phyloP scores from a whole-genome alignment of 2,888 invertebrate genomes.

The Muscina levida region DNA sequence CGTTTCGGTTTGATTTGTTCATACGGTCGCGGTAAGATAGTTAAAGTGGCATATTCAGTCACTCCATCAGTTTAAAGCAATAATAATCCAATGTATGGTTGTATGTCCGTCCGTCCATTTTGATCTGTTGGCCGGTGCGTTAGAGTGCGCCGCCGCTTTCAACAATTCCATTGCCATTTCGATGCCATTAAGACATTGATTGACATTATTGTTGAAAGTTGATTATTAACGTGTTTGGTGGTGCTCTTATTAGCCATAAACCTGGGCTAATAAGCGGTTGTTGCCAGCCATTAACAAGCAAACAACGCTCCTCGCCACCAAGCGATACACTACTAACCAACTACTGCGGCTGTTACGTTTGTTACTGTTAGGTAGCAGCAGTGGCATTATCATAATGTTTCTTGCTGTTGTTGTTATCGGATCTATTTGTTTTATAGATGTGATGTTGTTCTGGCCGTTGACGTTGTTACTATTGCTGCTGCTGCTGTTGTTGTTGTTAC shows the following conservation, averaged over 20 bases:
- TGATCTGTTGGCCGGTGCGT: not conserved
- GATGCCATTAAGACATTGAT: slow-evolving; percentile 54
- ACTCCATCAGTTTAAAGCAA: not conserved
- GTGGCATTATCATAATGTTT: not conserved
- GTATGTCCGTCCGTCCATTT: not conserved
- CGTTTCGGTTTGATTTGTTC: not conserved
- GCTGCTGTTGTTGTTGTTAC: too few relatives aligned
- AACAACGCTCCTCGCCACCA: too few relatives aligned
- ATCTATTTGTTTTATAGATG: slow-evolving; percentile 5
- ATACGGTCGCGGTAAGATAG: not conserved
- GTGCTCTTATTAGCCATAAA: slow-evolving; percentile 61
- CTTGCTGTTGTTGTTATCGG: not conserved
- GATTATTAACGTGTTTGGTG: slow-evolving; percentile 57
- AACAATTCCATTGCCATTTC: slow-evolving; percentile 21
- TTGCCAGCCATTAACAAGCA: slow-evolving; percentile 15
- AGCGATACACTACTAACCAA: too few relatives aligned
- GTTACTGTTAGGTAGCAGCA: not conserved
- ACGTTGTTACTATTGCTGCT: too few relatives aligned
- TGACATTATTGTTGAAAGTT: slow-evolving; percentile 64
- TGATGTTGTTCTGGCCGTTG: too few relatives aligned
- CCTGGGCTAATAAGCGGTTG: slow-evolving; percentile 47
- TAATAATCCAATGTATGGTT: not conserved
- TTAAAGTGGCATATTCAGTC: slow-evolving; percentile 9
- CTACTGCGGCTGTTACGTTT: slow-evolving; percentile 12
- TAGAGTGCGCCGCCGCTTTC: not conserved